Evolutionary conservation across 2,113 vertebrate genomes (phyloP), one percentile per base, ranked within the genome.

Genomic region (Anguilla japonica): DNA sequence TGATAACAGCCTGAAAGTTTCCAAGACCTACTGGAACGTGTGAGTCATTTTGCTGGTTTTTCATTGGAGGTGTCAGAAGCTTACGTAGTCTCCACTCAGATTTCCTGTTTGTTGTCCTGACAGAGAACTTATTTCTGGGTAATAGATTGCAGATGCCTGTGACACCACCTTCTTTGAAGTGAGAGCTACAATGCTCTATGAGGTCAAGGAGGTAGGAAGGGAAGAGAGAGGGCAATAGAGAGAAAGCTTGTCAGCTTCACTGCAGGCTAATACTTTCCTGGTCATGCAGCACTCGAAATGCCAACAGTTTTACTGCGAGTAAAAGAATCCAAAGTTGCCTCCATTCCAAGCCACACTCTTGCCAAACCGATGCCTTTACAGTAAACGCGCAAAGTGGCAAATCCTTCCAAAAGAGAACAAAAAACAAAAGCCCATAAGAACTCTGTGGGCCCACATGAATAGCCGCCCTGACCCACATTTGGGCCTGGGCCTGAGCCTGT

Each of bases 61-160:
- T 50, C 82, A 39, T 40, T n/a, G 6, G 29, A 83, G 39, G 56
- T 63, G 34, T 63, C 56, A 34, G n/a, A 83, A 22, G 20, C 82
- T 60, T 63, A 57, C 15, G n/a, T 14, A 63, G 20, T 22, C 71
- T 75, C 81, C 8, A 11, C 22, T 26, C 18, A 18, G 3, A 16
- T 46, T 53, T 29, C 29, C 20, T 85, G 29, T 85, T 75, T 11
- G n/a, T n/a, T 71, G 41, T 85, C 56, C 39, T 81, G 87, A 57
- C 79, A 56, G 57, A 57, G 87, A 84, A 43, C 40, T 15, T 91
- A 88, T 2, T 81, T 5, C 86, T 39, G 16, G 18, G 46, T 4
- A 53, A 6, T 0, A n/a, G 6, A 40, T 41, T 78, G 56, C 41
- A 15, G 82, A 39, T 83, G 41, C 87, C 79, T 78, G 84, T 0